A percentile compares a stretch with the other conserved stretches of the same genome.
Evolutionary conservation across 2,888 invertebrate species (phyloP).

Genomic region (Anarsia innoxiella): DNA sequence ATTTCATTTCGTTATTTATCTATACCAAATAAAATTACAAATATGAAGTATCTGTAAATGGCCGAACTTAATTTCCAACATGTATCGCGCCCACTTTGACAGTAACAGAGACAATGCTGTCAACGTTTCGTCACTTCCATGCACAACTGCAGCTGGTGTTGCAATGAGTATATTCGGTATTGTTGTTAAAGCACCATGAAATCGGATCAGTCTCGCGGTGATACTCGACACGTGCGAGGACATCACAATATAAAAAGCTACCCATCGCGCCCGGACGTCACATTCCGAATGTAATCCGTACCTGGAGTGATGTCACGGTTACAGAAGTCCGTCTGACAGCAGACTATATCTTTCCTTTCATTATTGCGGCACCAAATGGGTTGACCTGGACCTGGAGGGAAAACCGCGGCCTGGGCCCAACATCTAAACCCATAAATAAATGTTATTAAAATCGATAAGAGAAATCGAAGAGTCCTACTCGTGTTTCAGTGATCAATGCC

Average conservation of each 20-base stretch:
- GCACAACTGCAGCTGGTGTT: neutral
- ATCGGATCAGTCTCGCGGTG: constrained; percentile 3
- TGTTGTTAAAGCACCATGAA: constrained; percentile 8
- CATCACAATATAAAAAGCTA: constrained; percentile 59
- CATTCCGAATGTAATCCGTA: too few relatives aligned
- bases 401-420: constrained; percentile 72
- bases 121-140: neutral
- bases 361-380: constrained; percentile 77
- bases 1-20: too few relatives aligned
- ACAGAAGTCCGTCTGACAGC: constrained; percentile 85
- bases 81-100: too few relatives aligned
- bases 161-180: neutral
- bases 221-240: constrained; percentile 32
- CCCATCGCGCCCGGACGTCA: constrained; percentile 47
- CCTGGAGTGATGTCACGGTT: constrained; percentile 67
- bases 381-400: constrained; percentile 76
- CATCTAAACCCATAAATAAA: constrained; percentile 73
- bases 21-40: too few relatives aligned
- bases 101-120: too few relatives aligned
- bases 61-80: too few relatives aligned
- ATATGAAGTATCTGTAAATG: too few relatives aligned
- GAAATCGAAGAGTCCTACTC: too few relatives aligned
- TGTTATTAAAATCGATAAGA: too few relatives aligned
- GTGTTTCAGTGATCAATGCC: constrained; percentile 66
- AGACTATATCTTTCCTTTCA: constrained; percentile 58